Evolutionary conservation across 2,888 invertebrate species (phyloP).

Genomic region (Oligia fasciuncula): DNA sequence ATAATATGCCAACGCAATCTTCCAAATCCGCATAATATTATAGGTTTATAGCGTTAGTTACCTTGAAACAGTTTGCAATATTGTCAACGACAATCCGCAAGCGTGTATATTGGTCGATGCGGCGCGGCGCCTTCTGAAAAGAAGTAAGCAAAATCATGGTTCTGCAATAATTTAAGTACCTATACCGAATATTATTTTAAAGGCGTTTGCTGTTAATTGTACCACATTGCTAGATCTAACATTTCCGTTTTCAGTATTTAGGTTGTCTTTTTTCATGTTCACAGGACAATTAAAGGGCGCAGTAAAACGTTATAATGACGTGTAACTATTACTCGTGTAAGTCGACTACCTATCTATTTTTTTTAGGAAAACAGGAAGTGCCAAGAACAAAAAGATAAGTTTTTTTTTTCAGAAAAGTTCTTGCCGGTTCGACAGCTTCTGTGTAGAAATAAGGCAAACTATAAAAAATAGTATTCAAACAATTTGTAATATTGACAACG

Average conservation of each 20-base stretch:
- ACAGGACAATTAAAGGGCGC: slow-evolving; percentile 10
- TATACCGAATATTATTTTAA: not conserved
- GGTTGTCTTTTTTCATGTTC: not conserved
- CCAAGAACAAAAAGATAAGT: not conserved
- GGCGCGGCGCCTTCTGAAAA: slow-evolving; percentile 21
- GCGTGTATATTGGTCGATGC: not conserved
- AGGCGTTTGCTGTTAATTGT: not conserved
- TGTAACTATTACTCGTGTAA: slow-evolving; percentile 9
- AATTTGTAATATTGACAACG: not conserved
- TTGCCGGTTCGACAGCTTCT: not conserved
- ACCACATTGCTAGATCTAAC: not conserved
- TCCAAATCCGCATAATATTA: not conserved
- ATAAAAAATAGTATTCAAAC: not conserved
- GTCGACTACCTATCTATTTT: not conserved
- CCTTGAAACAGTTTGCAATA: slow-evolving; percentile 8
- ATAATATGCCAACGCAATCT: slow-evolving; percentile 3
- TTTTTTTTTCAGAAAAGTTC: not conserved
- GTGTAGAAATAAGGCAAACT: not conserved
- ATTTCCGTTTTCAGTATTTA: not conserved
- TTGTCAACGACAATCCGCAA: not conserved
- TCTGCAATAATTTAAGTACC: not conserved
- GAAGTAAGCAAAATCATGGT: slow-evolving; percentile 13
- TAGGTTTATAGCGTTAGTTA: not conserved
- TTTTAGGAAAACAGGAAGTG: not conserved
- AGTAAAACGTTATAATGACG: slow-evolving; percentile 19